Conservation (phyloP, 2,113 vertebrate genomes). For the Microcebus murinus region DNA sequence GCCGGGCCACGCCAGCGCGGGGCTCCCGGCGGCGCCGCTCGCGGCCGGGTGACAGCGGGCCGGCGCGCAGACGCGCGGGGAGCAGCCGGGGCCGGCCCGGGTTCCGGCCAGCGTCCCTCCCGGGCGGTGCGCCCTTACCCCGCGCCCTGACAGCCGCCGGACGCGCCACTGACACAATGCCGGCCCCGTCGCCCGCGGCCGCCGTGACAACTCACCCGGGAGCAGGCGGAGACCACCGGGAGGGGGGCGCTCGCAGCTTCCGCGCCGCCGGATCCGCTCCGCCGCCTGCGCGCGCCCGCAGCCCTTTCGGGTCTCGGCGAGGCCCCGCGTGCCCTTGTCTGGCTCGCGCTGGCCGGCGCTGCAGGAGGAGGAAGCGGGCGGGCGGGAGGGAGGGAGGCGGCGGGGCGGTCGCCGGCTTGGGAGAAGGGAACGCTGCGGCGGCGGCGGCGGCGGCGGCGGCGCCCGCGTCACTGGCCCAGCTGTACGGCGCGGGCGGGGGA, state of each 20-base stretch:
- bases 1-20: not conserved
- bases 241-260: slow-evolving; percentile 56
- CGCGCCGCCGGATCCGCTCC: slow-evolving; percentile 19
- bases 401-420: slow-evolving; percentile 39
- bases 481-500: slow-evolving; percentile 56
- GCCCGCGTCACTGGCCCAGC: slow-evolving; percentile 73
- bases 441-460: not conserved
- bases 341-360: slow-evolving; percentile 19
- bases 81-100: not conserved
- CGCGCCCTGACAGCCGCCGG: slow-evolving; percentile 50
- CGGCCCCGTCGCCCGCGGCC: not conserved
- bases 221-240: slow-evolving; percentile 30
- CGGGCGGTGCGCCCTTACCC: not conserved
- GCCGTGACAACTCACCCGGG: slow-evolving; percentile 74
- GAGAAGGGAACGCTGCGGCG: slow-evolving; percentile 51
- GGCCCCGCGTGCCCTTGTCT: slow-evolving; percentile 68
- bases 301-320: slow-evolving; percentile 30
- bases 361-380: not conserved
- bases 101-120: not conserved
- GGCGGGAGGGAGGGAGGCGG: not conserved
- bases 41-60: slow-evolving; percentile 10
- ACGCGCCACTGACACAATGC: slow-evolving; percentile 56
- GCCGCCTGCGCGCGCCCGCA: slow-evolving; percentile 53
- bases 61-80: not conserved
- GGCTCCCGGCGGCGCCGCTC: not conserved